These are phyloP conservation scores for Coecobrya sp. DNA, from an alignment of 2,888 invertebrate genomes.

Conservation along the genomic window DNA sequence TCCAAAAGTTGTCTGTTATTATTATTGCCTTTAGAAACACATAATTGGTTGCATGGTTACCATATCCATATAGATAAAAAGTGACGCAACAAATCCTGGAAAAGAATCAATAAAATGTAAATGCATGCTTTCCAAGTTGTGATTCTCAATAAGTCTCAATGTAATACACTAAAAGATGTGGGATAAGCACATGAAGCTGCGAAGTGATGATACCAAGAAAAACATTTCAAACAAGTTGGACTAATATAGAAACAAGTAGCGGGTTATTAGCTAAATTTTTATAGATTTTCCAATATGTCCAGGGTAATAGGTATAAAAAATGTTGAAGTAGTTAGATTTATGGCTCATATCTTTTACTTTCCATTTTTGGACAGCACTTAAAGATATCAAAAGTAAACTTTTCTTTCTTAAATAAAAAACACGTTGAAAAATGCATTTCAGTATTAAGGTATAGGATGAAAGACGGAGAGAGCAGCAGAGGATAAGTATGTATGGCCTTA, in stretches of 20 bases:
- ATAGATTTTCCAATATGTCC: constrained; percentile 30
- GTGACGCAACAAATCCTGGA: background rate
- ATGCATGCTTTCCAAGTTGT: background rate
- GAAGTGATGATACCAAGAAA: background rate
- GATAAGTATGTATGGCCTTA: background rate
- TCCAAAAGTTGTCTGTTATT: background rate
- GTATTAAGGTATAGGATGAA: background rate
- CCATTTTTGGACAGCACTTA: constrained; percentile 34
- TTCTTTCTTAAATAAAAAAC: constrained; percentile 18
- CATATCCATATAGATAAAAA: background rate
- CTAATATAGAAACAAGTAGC: constrained; percentile 28
- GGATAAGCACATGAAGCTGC: background rate
- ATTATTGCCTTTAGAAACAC: constrained; percentile 2
- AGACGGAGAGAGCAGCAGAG: background rate
- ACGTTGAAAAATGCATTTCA: background rate
- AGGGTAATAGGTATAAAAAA: constrained; percentile 12
- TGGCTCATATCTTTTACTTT: constrained; percentile 61
- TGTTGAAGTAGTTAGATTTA: constrained; percentile 61
- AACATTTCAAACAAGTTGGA: background rate
- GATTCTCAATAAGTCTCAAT: background rate
- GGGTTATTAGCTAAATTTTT: constrained; percentile 3
- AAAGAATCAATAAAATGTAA: constrained; percentile 35
- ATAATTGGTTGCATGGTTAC: background rate
- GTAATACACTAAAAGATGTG: background rate
- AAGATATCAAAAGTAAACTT: constrained; percentile 52